These are phyloP conservation scores for Tetramorium simillimum DNA, from an alignment of 1,140 invertebrate genomes.

Conservation along the genomic window DNA sequence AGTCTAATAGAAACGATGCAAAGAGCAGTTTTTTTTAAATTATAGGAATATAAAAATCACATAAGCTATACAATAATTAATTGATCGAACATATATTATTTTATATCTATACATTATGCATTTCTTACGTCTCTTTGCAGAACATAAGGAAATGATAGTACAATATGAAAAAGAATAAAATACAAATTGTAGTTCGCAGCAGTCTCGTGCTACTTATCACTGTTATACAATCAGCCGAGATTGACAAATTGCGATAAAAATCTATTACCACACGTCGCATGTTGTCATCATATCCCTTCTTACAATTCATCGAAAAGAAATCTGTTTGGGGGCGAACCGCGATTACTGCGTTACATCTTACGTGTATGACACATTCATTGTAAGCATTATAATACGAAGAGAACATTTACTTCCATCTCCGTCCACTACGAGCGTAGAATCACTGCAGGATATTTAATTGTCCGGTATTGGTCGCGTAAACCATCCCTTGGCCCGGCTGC, in stretches of 20 bases:
- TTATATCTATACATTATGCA: conserved; percentile 60
- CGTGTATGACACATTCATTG: conserved; percentile 39
- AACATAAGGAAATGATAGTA: conserved; percentile 56
- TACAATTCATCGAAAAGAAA: conserved; percentile 38
- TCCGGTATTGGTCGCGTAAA: conserved; percentile 94
- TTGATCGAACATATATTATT: conserved; percentile 62
- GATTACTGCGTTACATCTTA: conserved; percentile 31
- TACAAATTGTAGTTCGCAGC: conserved; percentile 17
- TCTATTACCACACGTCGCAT: background rate
- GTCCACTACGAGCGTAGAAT: conserved; percentile 26
- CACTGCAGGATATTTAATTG: conserved; percentile 90
- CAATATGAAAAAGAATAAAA: conserved; percentile 32
- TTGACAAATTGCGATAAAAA: conserved; percentile 22
- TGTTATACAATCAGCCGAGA: background rate
- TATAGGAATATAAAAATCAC: conserved; percentile 66
- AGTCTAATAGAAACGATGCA: conserved; percentile 71
- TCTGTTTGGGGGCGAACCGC: background rate
- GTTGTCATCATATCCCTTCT: background rate
- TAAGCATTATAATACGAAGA: conserved; percentile 46
- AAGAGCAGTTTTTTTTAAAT: conserved; percentile 53
- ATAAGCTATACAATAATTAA: conserved; percentile 62
- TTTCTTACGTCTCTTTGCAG: conserved; percentile 58
- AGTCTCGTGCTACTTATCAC: conserved; percentile 14
- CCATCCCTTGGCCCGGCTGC: conserved; percentile 92
- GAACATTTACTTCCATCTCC: conserved; percentile 19